Percentiles rank a stretch among this genome's conserved stretches.
Evolutionary conservation across 2,113 vertebrate species (phyloP).

Genomic region (Solea senegalensis): DNA sequence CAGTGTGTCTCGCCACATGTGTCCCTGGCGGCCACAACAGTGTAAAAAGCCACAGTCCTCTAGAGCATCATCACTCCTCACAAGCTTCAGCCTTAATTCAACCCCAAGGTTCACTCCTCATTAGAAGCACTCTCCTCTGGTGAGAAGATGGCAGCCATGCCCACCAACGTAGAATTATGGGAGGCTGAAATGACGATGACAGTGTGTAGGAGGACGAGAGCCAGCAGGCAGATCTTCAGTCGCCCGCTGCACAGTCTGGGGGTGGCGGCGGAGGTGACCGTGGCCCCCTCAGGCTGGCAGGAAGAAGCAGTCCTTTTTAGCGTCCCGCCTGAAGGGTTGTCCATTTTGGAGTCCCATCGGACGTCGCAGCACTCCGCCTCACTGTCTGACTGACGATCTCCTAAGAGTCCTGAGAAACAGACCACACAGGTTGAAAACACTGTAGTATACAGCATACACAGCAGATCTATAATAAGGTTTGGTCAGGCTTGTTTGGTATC

Average conservation of each 20-base stretch:
- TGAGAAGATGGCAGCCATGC: slow-evolving; percentile 84
- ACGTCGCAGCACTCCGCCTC: slow-evolving; percentile 97
- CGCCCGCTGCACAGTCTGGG: slow-evolving; percentile 92
- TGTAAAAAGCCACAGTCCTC: slow-evolving; percentile 56
- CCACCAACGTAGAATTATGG: slow-evolving; percentile 89
- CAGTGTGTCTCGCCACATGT: slow-evolving; percentile 48
- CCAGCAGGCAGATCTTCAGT: slow-evolving; percentile 95
- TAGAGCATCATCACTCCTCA: slow-evolving; percentile 22
- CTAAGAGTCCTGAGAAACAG: slow-evolving; percentile 86
- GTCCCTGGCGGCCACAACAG: slow-evolving; percentile 52
- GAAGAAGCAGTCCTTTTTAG: slow-evolving; percentile 85
- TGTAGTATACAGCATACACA: not conserved
- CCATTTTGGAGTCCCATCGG: slow-evolving; percentile 87
- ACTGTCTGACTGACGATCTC: slow-evolving; percentile 87
- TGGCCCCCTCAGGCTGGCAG: slow-evolving; percentile 86
- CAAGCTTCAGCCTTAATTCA: slow-evolving; percentile 33
- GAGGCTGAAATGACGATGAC: slow-evolving; percentile 90
- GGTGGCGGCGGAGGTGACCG: slow-evolving; percentile 84
- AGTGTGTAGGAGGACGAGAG: slow-evolving; percentile 95
- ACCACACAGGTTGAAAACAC: slow-evolving; percentile 3
- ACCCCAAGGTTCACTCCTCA: slow-evolving; percentile 84
- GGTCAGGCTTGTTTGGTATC: too few relatives aligned
- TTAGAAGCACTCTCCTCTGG: slow-evolving; percentile 89
- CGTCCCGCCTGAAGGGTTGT: slow-evolving; percentile 85
- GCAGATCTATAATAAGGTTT: not conserved